Base-by-base conservation (phyloP, 2,797 vertebrate species). In the Mareca strepera region DNA sequence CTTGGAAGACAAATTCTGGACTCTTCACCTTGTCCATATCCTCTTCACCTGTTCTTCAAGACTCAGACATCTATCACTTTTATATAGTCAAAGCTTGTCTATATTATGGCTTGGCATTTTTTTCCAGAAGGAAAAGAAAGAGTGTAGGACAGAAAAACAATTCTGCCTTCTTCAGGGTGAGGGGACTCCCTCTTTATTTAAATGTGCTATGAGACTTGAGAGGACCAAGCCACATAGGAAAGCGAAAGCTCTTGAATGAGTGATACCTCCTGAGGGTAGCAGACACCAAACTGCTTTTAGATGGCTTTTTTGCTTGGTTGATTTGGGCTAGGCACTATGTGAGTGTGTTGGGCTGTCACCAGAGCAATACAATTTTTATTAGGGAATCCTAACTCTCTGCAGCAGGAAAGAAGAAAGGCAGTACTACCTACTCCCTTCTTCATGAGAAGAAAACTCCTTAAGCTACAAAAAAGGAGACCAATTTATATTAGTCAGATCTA, bases 401-500 rank as follows among this genome's bases (percentile, higher is more conserved):
- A 82, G 28, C 17, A 80, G n/a, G 15, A 48, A 82, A 87, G 41
- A 64, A 44, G 48, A 79, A 79, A 73, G 67, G 5, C 37, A 67
- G 17, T 31, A 14, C 14, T 41, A 22, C 16, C 48, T 60, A 17
- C 7, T 89, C 12, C 8, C 13, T 83, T 31, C 26, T 75, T 22
- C 56, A 90, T 43, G 50, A 63, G 69, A 53, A 31, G 25, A 88
- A 81, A 92, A 62, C 8, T 72, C 68, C 64, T 68, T 58, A 31
- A 92, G 33, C 31, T 58, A 63, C 37, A 33, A 70, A 69, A 83
- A 52, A 83, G 17, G 67, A 70, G 67, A 29, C 11, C 1, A 7
- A 73, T 90, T 83, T 90, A 66, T 78, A 68, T 59, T 78, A 77
- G 31, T 66, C 72, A 91, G 64, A 70, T 67, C 75, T 85, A 80